These are phyloP conservation scores for Rhagologus leucostigma DNA, from an alignment of 2,113 vertebrate genomes.

Conservation along the genomic window DNA sequence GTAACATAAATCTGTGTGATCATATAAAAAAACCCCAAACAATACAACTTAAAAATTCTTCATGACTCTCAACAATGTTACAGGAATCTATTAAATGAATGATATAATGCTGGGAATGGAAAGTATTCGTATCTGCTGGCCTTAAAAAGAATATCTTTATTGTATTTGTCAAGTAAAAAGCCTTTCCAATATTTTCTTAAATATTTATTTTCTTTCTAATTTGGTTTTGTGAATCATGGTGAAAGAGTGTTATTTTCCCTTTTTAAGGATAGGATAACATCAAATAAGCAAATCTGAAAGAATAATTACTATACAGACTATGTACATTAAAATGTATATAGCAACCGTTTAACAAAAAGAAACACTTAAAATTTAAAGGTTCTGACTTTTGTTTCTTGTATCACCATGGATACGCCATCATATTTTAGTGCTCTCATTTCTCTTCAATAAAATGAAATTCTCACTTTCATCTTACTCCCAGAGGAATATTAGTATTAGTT, in stretches of 20 bases:
- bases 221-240: neutral
- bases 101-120: neutral
- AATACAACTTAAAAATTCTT: neutral
- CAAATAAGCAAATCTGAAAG: neutral
- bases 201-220: neutral
- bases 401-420: neutral
- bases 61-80: neutral
- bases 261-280: neutral
- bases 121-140: neutral
- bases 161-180: neutral
- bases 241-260: neutral
- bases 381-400: neutral
- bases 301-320: neutral
- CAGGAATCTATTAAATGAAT: neutral
- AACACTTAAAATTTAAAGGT: neutral
- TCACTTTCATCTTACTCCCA: neutral
- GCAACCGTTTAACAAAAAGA: neutral
- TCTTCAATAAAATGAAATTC: neutral
- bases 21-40: rapidly evolving
- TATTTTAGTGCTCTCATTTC: neutral
- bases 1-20: neutral
- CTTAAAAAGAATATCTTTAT: neutral
- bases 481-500: neutral
- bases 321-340: neutral
- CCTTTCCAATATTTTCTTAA: neutral